Conservation (phyloP, 2,888 invertebrate species). For the Agriopis leucophaearia region DNA sequence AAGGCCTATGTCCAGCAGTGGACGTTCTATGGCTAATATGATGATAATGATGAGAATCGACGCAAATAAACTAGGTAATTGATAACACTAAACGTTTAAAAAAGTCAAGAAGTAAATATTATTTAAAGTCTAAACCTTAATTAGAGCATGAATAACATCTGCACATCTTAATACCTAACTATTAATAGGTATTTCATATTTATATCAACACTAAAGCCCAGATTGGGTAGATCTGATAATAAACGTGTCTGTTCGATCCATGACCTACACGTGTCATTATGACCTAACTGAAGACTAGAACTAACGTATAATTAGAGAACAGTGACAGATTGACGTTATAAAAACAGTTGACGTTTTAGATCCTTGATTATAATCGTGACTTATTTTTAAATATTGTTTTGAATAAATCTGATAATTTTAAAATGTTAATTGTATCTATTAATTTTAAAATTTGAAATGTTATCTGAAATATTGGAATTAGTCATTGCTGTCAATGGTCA, state of each 20-base stretch:
- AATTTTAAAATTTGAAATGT: no score
- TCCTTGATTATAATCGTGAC: conserved; percentile 9
- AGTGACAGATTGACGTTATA: conserved; percentile 73
- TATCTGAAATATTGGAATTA: no score
- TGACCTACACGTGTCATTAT: conserved; percentile 72
- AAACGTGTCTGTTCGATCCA: conserved; percentile 20
- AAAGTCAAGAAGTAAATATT: no score
- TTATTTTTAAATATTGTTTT: neutral
- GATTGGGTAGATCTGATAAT: conserved; percentile 17
- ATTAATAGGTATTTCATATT: neutral
- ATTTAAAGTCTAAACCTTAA: no score
- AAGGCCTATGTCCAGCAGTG: no score
- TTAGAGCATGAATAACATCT: no score
- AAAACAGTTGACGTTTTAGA: conserved; percentile 52
- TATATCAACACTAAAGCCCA: neutral
- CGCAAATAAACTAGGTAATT: no score
- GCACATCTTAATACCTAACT: neutral
- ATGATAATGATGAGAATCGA: no score
- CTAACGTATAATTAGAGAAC: conserved; percentile 69
- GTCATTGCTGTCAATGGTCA: no score
- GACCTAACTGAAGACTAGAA: conserved; percentile 56
- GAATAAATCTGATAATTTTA: neutral
- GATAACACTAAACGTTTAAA: no score
- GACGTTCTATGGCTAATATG: no score
- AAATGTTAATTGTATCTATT: no score